Percentiles rank a stretch among this genome's conserved stretches.
phyloP scores from a whole-genome alignment of 2,888 invertebrate species.

The Melanotus villosus region DNA sequence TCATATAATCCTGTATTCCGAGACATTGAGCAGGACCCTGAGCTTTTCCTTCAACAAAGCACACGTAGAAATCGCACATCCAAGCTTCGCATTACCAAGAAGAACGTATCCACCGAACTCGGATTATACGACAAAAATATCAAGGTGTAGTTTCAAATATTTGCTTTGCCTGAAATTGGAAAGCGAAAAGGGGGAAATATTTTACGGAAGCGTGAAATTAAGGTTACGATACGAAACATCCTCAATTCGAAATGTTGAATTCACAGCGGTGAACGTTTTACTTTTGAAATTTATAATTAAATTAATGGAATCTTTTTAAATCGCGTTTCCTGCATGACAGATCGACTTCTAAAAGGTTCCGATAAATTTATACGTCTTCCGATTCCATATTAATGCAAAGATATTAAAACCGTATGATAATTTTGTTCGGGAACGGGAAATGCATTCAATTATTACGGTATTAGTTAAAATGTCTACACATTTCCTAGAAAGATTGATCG shows the following conservation, averaged over 20 bases:
- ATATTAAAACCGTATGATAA: no score
- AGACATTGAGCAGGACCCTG: constrained; percentile 21
- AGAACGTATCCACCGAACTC: not conserved
- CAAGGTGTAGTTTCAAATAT: constrained; percentile 19
- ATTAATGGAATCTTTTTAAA: no score
- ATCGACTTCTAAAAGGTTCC: no score
- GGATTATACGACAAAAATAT: constrained; percentile 10
- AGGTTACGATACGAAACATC: not conserved
- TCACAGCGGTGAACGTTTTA: no score
- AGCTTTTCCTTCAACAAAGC: constrained; percentile 8
- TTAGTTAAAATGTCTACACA: no score
- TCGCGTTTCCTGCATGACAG: no score
- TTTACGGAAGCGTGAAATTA: not conserved
- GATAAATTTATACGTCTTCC: no score
- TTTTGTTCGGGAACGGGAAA: no score
- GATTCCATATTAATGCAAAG: no score
- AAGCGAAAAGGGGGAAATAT: not conserved
- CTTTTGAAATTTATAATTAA: no score
- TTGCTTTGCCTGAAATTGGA: constrained; percentile 1
- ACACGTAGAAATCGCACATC: constrained; percentile 7
- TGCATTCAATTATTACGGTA: no score
- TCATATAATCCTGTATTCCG: constrained; percentile 24
- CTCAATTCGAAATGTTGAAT: not conserved
- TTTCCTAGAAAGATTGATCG: no score
- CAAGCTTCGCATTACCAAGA: not conserved